These are phyloP conservation scores for Antheraea yamamai DNA, from an alignment of 2,888 invertebrate species.

Conservation along the genomic window DNA sequence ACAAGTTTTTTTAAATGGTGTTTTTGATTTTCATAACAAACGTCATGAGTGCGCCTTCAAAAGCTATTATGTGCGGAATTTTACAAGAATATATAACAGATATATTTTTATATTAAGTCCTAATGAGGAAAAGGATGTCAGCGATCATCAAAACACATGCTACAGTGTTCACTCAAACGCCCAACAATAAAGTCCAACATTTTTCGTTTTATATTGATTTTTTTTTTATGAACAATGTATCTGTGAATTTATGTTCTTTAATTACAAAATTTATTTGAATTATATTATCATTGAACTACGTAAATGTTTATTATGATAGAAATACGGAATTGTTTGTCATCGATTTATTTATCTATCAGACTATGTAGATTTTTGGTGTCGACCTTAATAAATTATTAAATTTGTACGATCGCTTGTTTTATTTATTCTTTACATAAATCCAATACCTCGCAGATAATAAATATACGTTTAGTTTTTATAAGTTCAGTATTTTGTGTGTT, in stretches of 20 bases:
- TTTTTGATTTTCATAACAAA: not conserved
- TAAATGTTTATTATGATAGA: not conserved
- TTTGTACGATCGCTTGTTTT: slow-evolving; percentile 53
- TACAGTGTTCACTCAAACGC: not conserved
- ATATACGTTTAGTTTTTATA: too few species aligned
- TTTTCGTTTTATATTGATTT: not conserved
- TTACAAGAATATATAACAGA: not conserved
- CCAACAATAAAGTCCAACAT: not conserved
- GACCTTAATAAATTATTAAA: slow-evolving; percentile 78
- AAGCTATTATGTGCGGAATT: not conserved
- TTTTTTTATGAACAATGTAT: not conserved
- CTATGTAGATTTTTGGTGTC: slow-evolving; percentile 72
- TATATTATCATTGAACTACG: not conserved
- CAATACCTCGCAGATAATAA: too few species aligned
- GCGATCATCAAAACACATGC: not conserved
- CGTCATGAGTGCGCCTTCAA: not conserved
- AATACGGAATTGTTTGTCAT: slow-evolving; percentile 18
- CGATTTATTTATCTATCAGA: slow-evolving; percentile 67
- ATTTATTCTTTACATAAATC: slow-evolving; percentile 26
- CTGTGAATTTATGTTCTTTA: not conserved
- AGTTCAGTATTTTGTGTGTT: too few species aligned
- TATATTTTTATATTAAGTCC: not conserved
- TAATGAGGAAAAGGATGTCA: not conserved
- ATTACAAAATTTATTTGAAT: not conserved
- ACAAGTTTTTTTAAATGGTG: not conserved